phyloP scores from a whole-genome alignment of 2,113 vertebrate genomes.

The Semnornis frantzii region DNA sequence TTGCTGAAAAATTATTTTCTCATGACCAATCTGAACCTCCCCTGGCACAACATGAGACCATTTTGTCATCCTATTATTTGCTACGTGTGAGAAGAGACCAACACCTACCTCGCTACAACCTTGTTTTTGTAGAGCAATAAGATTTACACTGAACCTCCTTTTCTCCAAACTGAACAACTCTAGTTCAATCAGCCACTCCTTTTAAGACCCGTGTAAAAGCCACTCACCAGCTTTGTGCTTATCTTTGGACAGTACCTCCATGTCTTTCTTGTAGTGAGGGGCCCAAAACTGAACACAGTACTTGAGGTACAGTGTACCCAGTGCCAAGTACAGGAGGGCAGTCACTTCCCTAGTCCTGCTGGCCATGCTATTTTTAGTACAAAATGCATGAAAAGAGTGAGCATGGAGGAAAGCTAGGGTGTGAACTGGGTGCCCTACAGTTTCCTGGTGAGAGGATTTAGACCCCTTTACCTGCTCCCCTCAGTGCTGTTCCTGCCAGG shows the following conservation, averaged over 20 bases:
- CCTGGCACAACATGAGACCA: not conserved
- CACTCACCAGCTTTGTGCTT: not conserved
- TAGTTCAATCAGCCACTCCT: not conserved
- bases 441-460: not conserved
- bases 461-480: not conserved
- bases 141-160: not conserved
- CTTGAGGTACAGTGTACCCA: not conserved
- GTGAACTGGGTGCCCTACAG: accelerated
- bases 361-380: not conserved
- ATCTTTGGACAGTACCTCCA: not conserved
- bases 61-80: not conserved
- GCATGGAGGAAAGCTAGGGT: no score
- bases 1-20: not conserved
- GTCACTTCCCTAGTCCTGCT: not conserved
- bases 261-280: not conserved
- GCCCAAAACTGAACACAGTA: not conserved
- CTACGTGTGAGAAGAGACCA: not conserved
- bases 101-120: not conserved
- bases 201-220: not conserved
- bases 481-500: not conserved
- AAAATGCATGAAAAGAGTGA: not conserved
- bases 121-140: not conserved
- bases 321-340: not conserved
- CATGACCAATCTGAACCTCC: not conserved
- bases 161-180: not conserved